Evolutionary conservation across 1,140 invertebrate species (phyloP), one percentile per base, ranked within the genome.

Genomic region (Linepithema humile): DNA sequence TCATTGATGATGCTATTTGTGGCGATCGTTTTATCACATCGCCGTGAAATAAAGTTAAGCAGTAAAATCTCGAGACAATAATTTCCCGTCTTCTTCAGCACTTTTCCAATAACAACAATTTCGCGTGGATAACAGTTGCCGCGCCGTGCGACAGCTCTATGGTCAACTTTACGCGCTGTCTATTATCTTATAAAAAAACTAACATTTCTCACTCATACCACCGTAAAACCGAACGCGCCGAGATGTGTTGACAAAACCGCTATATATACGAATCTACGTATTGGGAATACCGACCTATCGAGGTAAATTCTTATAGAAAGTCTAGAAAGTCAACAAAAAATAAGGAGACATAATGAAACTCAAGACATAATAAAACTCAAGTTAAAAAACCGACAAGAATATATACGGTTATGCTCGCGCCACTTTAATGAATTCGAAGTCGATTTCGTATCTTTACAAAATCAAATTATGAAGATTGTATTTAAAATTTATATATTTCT

Each of bases 81-180:
- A 64, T 69, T 69, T 26, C 35, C 45, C 45, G 75, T 40, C 64
- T 78, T 69, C 62, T 50, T 78, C 62, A 69, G 35, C 73, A 77
- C 43, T 78, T 78, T 78, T 78, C 75, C 75, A 78, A 78, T 78
- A 78, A 78, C 75, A 78, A 78, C 75, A 78, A 78, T 78, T 69
- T 78, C 75, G 48, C 75, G 62, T 78, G 55, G 75, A 78, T 78
- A 78, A 78, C 59, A 77, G 75, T 48, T 64, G 62, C 48, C 45
- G 23, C 17, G 75, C 45, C 23, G 48, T 40, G 75, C 69, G 75
- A 78, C 62, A 53, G 74, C 45, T 35, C 62, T 50, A 17, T 59
- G 43, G 75, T 69, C 45, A 69, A 78, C 75, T 78, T 78, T 78
- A 78, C 75, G 75, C 35, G 75, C 35, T 53, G 60, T 23, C 62